These are phyloP conservation scores for Achroia grisella DNA, from an alignment of 1,140 invertebrate species.

Conservation along the genomic window DNA sequence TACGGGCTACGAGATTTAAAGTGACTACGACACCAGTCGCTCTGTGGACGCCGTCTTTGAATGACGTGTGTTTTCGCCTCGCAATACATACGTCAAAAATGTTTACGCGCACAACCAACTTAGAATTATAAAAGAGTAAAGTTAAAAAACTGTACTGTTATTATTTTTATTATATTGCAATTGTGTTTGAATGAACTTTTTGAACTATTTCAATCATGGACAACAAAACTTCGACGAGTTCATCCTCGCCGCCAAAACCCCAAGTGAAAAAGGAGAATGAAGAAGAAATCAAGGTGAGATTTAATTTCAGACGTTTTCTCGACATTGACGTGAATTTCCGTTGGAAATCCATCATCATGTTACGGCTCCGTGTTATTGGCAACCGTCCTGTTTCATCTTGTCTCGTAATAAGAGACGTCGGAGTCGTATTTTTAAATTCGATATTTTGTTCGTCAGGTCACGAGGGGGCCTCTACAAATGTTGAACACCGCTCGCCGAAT, in stretches of 20 bases:
- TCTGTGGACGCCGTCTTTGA: conserved; percentile 23
- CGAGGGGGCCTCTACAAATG: conserved; percentile 40
- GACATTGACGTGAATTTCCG: conserved; percentile 49
- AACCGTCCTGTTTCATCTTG: conserved; percentile 49
- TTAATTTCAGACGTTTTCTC: conserved; percentile 28
- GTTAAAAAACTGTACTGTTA: too few relatives aligned
- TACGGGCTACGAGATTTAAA: too few relatives aligned
- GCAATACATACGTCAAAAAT: conserved; percentile 17
- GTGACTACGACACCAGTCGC: too few relatives aligned
- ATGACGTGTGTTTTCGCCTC: conserved; percentile 11
- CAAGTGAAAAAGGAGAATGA: conserved; percentile 72
- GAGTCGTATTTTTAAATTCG: conserved; percentile 70
- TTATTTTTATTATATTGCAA: too few relatives aligned
- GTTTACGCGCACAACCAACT: conserved; percentile 50
- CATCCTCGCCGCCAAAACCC: conserved; percentile 44
- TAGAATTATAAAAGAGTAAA: not conserved
- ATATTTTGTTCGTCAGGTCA: conserved; percentile 38
- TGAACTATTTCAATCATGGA: conserved; percentile 40
- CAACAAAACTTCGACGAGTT: conserved; percentile 36
- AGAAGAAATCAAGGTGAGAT: conserved; percentile 71
- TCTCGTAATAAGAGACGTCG: conserved; percentile 48
- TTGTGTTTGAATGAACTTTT: conserved; percentile 18
- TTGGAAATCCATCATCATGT: conserved; percentile 42
- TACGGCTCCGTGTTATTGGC: conserved; percentile 51
- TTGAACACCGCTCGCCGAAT: conserved; percentile 43